These are phyloP conservation scores for Otus sunia DNA, from an alignment of 2,113 vertebrate genomes.

Conservation along the genomic window DNA sequence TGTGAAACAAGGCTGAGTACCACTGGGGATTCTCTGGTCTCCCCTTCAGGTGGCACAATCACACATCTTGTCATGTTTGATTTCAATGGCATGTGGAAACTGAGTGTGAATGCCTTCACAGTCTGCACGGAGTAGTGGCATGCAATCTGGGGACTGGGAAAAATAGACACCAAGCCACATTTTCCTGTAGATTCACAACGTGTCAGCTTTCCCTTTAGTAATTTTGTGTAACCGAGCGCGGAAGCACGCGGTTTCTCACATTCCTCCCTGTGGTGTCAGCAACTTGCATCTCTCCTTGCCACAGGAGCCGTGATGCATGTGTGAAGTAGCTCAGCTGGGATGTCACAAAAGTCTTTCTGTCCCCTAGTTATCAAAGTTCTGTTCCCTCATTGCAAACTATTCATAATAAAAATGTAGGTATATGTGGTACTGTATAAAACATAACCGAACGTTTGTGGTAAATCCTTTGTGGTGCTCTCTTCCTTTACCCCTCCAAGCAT, in stretches of 20 bases:
- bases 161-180: not conserved
- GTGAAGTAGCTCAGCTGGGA: not conserved
- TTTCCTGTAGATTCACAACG: not conserved
- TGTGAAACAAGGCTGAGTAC: not conserved
- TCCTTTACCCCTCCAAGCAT: not conserved
- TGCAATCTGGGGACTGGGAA: not conserved
- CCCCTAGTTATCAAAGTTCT: not conserved
- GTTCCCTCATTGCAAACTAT: not conserved
- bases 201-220: not conserved
- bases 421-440: not conserved
- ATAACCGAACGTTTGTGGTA: accelerated
- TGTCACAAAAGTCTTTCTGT: not conserved
- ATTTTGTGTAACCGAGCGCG: not conserved
- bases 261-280: not conserved
- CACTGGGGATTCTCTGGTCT: not conserved
- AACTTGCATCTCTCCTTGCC: not conserved
- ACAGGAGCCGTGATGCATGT: not conserved
- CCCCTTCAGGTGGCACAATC: not conserved
- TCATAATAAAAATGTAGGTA: accelerated
- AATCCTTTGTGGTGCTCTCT: not conserved
- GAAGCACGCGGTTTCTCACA: not conserved
- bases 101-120: not conserved
- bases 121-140: not conserved
- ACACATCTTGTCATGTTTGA: not conserved
- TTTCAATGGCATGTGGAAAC: not conserved